Evolutionary conservation across 2,888 invertebrate species (phyloP).

Genomic region (Agriopis marginaria): DNA sequence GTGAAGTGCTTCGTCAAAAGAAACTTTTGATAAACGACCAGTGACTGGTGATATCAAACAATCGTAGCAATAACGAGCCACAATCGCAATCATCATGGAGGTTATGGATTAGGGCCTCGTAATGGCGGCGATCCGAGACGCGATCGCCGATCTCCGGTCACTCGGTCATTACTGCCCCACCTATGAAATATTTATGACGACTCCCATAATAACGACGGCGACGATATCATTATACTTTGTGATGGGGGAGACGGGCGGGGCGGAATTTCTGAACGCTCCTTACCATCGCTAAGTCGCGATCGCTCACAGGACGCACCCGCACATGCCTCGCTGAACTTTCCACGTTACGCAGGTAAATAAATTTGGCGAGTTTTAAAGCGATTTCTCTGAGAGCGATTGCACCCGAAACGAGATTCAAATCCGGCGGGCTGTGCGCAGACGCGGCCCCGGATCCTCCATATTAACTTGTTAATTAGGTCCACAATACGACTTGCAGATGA

Average conservation of each 20-base stretch:
- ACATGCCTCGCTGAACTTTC: slow-evolving; percentile 58
- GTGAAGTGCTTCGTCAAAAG: slow-evolving; percentile 11
- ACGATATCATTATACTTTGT: slow-evolving; percentile 87
- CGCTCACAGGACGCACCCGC: slow-evolving; percentile 66
- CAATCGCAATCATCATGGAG: slow-evolving; percentile 26
- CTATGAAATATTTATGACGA: slow-evolving; percentile 87
- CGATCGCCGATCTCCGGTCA: slow-evolving; percentile 73
- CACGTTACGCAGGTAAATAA: slow-evolving; percentile 65
- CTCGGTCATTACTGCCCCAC: slow-evolving; percentile 84
- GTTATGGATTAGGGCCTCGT: slow-evolving; percentile 32
- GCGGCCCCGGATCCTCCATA: slow-evolving; percentile 90
- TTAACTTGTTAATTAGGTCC: slow-evolving; percentile 96
- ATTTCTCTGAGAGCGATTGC: slow-evolving; percentile 43
- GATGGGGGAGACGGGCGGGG: slow-evolving; percentile 85
- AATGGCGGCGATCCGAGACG: slow-evolving; percentile 40
- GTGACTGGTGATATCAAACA: slow-evolving; percentile 46
- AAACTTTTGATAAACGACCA: slow-evolving; percentile 39
- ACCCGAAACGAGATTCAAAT: slow-evolving; percentile 46
- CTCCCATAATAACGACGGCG: slow-evolving; percentile 84
- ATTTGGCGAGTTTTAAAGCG: slow-evolving; percentile 49
- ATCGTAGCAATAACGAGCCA: slow-evolving; percentile 39
- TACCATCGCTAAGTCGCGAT: slow-evolving; percentile 85
- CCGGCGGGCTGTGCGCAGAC: slow-evolving; percentile 76
- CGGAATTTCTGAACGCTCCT: slow-evolving; percentile 85
- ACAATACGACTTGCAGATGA: slow-evolving; percentile 96